These are phyloP conservation scores for Falco columbarius DNA, from an alignment of 2,797 vertebrate genomes.

Conservation along the genomic window DNA sequence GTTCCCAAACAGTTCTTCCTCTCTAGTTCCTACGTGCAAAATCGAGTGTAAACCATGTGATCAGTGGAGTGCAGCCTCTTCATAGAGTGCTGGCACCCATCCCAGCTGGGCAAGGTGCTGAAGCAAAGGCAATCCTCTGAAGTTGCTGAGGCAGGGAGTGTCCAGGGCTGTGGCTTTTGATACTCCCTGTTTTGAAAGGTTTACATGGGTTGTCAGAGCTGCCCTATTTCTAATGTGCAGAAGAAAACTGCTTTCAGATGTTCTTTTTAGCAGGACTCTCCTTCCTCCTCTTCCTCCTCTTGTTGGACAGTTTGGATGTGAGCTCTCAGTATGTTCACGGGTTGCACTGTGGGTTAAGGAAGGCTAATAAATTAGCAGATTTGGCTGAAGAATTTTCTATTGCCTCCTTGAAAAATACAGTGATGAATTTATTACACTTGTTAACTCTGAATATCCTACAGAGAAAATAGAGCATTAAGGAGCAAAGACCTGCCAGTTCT, in stretches of 20 bases:
- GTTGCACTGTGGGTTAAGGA: not conserved
- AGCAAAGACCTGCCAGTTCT: not conserved
- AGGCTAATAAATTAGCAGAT: not conserved
- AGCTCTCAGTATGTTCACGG: not conserved
- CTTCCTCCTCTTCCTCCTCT: not conserved
- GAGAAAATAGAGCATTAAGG: not conserved
- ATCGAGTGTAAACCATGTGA: constrained; percentile 64
- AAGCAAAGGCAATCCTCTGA: constrained; percentile 59
- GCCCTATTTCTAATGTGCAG: not conserved
- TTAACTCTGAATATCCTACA: not conserved
- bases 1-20: constrained; percentile 62
- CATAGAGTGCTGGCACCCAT: not conserved
- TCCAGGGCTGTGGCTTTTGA: constrained; percentile 27
- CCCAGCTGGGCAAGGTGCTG: constrained; percentile 53
- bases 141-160: constrained; percentile 43
- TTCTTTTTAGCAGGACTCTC: not conserved
- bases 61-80: constrained; percentile 28
- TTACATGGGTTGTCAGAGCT: constrained; percentile 19
- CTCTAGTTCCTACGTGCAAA: constrained; percentile 73
- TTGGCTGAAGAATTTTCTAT: not conserved
- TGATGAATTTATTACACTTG: not conserved
- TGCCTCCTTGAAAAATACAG: not conserved
- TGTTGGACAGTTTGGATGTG: not conserved
- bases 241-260: constrained; percentile 19
- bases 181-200: constrained; percentile 49